Conservation (phyloP, 2,797 vertebrate species). For the Mormyrops attenuatus region DNA sequence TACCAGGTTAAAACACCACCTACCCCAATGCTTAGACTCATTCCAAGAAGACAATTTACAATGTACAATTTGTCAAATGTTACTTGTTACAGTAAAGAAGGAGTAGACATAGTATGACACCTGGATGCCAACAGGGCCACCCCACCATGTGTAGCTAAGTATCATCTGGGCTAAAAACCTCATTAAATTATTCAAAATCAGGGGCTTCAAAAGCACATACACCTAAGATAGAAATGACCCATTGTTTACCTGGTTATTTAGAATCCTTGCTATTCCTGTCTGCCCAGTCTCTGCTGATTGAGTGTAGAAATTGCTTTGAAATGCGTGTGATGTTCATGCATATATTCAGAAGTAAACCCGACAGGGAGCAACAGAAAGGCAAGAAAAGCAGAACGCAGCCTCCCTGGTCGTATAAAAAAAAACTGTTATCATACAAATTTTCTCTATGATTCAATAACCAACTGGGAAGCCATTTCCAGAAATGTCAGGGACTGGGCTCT, state of each 20-base stretch:
- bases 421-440: constrained; percentile 2
- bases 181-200: not conserved
- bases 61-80: not conserved
- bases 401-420: not conserved
- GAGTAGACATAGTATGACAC: not conserved
- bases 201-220: not conserved
- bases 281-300: not conserved
- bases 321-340: not conserved
- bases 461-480: not conserved
- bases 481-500: not conserved
- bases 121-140: not conserved
- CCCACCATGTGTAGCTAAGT: not conserved
- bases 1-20: not conserved
- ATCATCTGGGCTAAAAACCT: not conserved
- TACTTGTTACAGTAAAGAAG: not conserved
- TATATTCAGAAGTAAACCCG: not conserved
- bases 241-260: not conserved
- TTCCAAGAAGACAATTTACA: not conserved
- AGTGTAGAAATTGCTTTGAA: not conserved
- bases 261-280: not conserved
- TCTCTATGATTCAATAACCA: not conserved
- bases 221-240: not conserved
- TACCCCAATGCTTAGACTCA: not conserved
- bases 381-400: not conserved
- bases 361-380: not conserved